Percentiles rank a stretch among this genome's conserved stretches.
These are phyloP conservation scores for Lobophora halterata DNA, from an alignment of 2,888 invertebrate genomes.

Conservation along the genomic window DNA sequence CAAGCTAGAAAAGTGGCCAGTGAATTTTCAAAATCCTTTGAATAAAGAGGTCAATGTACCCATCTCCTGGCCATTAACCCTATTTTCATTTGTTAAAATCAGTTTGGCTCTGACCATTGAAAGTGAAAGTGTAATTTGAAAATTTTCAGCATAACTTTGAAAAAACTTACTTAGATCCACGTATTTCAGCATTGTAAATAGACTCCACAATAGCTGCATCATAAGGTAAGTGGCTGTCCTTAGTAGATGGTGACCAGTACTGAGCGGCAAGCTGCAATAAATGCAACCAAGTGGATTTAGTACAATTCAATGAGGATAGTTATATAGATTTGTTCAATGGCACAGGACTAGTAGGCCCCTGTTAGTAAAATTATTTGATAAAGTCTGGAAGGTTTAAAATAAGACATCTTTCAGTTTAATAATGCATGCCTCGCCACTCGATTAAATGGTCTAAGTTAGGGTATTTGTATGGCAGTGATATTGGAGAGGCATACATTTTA, in stretches of 20 bases:
- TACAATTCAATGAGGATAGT: slow-evolving; percentile 67
- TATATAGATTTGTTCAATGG: slow-evolving; percentile 60
- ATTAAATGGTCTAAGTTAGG: too few relatives aligned
- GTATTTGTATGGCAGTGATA: too few relatives aligned
- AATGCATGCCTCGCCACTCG: too few relatives aligned
- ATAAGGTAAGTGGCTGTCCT: slow-evolving; percentile 85
- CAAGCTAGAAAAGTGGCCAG: slow-evolving; percentile 38
- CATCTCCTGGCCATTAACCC: slow-evolving; percentile 67
- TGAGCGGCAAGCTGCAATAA: slow-evolving; percentile 89
- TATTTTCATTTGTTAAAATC: slow-evolving; percentile 66
- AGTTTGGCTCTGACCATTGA: slow-evolving; percentile 57
- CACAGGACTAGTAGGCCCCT: slow-evolving; percentile 66
- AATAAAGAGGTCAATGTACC: slow-evolving; percentile 66
- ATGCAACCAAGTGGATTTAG: slow-evolving; percentile 65
- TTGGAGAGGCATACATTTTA: too few relatives aligned
- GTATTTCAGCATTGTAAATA: slow-evolving; percentile 93
- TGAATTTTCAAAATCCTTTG: slow-evolving; percentile 46
- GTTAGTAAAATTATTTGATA: slow-evolving; percentile 13
- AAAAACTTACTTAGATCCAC: slow-evolving; percentile 86
- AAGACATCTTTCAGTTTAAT: too few relatives aligned
- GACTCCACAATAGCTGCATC: slow-evolving; percentile 91
- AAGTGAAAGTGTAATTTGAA: slow-evolving; percentile 35
- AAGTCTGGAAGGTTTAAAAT: slow-evolving; percentile 3
- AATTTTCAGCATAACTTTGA: slow-evolving; percentile 4
- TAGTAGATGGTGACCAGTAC: slow-evolving; percentile 95